Base-by-base conservation (phyloP, 2,797 vertebrate species). In the Protosalanx chinensis region DNA sequence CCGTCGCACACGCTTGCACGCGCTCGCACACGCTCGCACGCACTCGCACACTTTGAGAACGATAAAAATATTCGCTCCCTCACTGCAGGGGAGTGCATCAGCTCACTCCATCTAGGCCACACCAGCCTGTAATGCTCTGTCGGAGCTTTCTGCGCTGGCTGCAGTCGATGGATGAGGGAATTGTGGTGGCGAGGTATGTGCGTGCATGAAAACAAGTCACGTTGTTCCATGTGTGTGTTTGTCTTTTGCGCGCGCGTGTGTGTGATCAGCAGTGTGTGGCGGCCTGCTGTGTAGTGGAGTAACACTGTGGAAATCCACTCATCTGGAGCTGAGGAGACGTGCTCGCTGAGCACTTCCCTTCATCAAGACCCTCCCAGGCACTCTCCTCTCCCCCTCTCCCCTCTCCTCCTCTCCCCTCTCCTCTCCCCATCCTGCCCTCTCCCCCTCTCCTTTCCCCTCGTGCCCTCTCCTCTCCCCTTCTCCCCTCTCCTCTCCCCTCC, bases 331-430 rank as follows among this genome's bases (percentile, higher is more conserved):
- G 72, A 70, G 63, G 62, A 41, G 76, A 83, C 81, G 85, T 88
- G 86, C 85, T 46, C 16, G 68, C 76, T 85, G 79, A 82, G 86
- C 84, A 57, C 75, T 82, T 69, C 80, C 77, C 80, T 86, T 88
- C 79, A 88, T 91, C 84, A 87, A 71, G 63, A 46, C 74, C 72
- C 75, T 72, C 64, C 73, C 41, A n/a, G 68, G 32, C 76, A 77
- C 68, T 79, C 81, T 80, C 35, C 33, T 35, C 33, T 35, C 33
- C 33, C 33, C 33, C 2, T 2, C 33, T 35, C 0, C 33, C 33
- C 33, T 35, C 33, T 35, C 33, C 33, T 35, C 33, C 6, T 35
- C 33, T 35, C 6, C 33, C 33, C 33, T 4, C 33, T 35, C 33
- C 33, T 35, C 33, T 35, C 33, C 6, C 33, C 33, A n/a, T 35